Base-by-base conservation (phyloP, 1,140 invertebrate genomes). In the Uloborus diversus region DNA sequence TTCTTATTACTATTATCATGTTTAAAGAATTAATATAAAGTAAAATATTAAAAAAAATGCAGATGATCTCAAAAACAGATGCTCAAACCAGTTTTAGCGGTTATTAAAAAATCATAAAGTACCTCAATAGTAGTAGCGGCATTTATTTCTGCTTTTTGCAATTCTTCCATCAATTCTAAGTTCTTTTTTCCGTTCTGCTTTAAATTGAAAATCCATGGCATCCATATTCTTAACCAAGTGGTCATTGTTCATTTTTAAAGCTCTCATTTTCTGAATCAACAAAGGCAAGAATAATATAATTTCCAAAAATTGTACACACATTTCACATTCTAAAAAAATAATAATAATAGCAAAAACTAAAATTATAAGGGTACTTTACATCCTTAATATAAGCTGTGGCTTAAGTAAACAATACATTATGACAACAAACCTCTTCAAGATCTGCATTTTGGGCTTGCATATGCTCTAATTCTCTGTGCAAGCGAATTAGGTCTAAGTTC, bases 401-500 rank as follows among this genome's bases (percentile, higher is more conserved):
- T 27, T 37, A 68, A 1, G 5, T 27, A 3, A 68, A 79, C 1
- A 56, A 73, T 14, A 49, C 4, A 25, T 47, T 35, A n/a, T n/a
- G 27, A 69, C 0, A 27, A 65, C 20, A 42, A 82, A 88, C 87
- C 80, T 87, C 85, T 82, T 88, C 85, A 42, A 88, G 59, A 27
- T 84, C 84, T 14, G 81, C 66, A 80, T 87, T 87, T 81, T 88
- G 87, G 14, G 85, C 83, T 69, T 88, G 85, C 28, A 88, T 65
- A 35, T 87, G 86, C 81, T 88, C 88, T 5, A 88, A 82, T 80
- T 88, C 88, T 57, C 87, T 75, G 76, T 89, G 87, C 32, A 89
- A 73, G 53, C 86, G 85, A 64, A 89, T 89, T 82, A 88, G 82
- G 71, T 88, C 86, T 56, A 89, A 85, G 79, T 89, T 89, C 81